Percentiles rank a stretch among this genome's conserved stretches.
Conservation (phyloP, 2,888 invertebrate species). For the Phyto melanocephala region DNA sequence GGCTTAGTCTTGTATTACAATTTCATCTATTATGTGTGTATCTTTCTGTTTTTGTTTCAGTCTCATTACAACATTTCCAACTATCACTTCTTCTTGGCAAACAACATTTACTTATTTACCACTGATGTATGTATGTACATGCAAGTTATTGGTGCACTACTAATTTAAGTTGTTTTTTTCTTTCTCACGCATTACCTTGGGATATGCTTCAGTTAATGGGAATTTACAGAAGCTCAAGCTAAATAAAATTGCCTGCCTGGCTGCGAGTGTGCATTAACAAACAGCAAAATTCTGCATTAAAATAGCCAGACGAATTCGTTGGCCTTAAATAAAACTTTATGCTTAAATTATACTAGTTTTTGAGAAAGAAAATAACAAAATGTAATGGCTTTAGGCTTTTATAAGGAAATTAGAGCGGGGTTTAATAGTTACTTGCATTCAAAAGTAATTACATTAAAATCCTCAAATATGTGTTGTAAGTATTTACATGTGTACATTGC, state of each 20-base stretch:
- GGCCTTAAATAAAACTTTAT: not conserved
- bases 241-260: not conserved
- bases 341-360: conserved; percentile 1
- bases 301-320: conserved; percentile 4
- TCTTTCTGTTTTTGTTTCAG: too few relatives aligned
- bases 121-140: conserved; percentile 18
- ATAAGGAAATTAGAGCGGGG: conserved; percentile 1
- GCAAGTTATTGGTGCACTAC: conserved; percentile 4
- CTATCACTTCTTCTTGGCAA: not conserved
- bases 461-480: not conserved
- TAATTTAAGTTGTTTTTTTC: conserved; percentile 45
- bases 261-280: not conserved
- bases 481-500: not conserved
- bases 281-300: conserved; percentile 1
- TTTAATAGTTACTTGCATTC: not conserved
- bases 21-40: too few relatives aligned
- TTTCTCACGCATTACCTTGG: conserved; percentile 77
- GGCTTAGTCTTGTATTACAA: too few relatives aligned
- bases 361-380: not conserved
- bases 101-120: not conserved
- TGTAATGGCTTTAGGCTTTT: not conserved
- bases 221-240: conserved; percentile 50
- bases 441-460: not conserved
- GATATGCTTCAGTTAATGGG: conserved; percentile 75
- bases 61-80: not conserved